phyloP scores from a whole-genome alignment of 2,888 invertebrate species.

The Psylliodes chrysocephalus region DNA sequence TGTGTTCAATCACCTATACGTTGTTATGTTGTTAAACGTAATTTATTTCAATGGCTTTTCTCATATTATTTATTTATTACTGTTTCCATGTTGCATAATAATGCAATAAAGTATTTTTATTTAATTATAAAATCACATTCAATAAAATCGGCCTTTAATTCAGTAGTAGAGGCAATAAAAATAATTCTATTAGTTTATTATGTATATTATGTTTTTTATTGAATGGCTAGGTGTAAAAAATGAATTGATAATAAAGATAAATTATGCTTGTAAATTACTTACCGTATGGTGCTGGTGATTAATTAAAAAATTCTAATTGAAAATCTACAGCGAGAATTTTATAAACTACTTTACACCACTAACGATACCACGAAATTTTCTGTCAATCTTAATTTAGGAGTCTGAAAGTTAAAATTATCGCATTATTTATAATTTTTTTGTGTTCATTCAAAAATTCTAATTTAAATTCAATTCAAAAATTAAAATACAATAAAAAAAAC shows the following conservation, averaged over 20 bases:
- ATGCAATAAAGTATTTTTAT: conserved; percentile 20
- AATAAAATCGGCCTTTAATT: conserved; percentile 9
- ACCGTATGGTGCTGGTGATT: not conserved
- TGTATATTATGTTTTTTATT: conserved; percentile 4
- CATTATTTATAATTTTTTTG: too few relatives aligned
- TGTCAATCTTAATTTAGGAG: too few relatives aligned
- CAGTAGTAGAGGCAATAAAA: conserved; percentile 9
- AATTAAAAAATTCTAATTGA: not conserved
- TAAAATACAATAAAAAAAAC: too few relatives aligned
- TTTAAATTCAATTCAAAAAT: too few relatives aligned
- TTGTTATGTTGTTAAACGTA: conserved; percentile 14
- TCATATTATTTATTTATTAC: conserved; percentile 21
- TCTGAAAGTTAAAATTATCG: too few relatives aligned
- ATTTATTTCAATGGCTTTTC: conserved; percentile 20
- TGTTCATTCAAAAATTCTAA: too few relatives aligned
- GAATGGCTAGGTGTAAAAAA: conserved; percentile 10
- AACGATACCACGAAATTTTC: too few relatives aligned
- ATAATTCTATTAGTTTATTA: conserved; percentile 12
- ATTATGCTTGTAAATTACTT: conserved; percentile 6
- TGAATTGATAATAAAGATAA: conserved; percentile 12
- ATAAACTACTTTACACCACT: too few relatives aligned
- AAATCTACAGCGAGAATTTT: too few relatives aligned
- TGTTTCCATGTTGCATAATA: conserved; percentile 14
- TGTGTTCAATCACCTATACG: conserved; percentile 8
- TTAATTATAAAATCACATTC: conserved; percentile 18